Conservation (phyloP, 2,888 invertebrate species). For the Zaprionus obscuricornis region DNA sequence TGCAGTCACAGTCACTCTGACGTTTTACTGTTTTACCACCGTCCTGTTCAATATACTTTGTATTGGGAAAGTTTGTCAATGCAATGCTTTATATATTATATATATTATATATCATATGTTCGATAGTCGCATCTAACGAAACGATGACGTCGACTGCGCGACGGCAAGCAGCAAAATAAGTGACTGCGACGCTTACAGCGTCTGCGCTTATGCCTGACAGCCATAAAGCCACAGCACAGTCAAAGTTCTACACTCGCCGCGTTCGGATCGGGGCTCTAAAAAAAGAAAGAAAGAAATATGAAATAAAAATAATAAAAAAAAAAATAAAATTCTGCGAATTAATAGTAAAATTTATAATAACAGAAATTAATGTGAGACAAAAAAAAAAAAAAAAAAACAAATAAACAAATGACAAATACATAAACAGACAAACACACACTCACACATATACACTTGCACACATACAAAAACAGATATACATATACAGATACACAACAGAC, state of each 20-base stretch:
- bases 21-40: no score
- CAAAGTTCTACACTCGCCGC: constrained; percentile 66
- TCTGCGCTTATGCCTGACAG: constrained; percentile 5
- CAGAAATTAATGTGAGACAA: constrained; percentile 6
- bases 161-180: constrained; percentile 1
- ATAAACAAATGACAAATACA: constrained; percentile 7
- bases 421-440: constrained; percentile 2
- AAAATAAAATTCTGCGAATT: constrained; percentile 20
- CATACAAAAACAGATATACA: constrained; percentile 32
- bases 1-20: no score
- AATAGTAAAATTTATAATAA: constrained; percentile 17
- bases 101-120: no score
- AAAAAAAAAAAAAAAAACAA: constrained; percentile 10
- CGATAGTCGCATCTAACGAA: no score
- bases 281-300: background rate
- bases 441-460: background rate
- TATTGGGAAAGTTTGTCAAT: no score
- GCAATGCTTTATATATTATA: no score
- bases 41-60: no score
- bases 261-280: constrained; percentile 55
- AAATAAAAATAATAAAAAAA: background rate
- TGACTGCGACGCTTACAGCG: background rate
- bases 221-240: constrained; percentile 52
- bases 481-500: constrained; percentile 8
- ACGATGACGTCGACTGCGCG: background rate